These are phyloP conservation scores for Sarcophaga caerulescens DNA, from an alignment of 2,888 invertebrate species.

Conservation along the genomic window DNA sequence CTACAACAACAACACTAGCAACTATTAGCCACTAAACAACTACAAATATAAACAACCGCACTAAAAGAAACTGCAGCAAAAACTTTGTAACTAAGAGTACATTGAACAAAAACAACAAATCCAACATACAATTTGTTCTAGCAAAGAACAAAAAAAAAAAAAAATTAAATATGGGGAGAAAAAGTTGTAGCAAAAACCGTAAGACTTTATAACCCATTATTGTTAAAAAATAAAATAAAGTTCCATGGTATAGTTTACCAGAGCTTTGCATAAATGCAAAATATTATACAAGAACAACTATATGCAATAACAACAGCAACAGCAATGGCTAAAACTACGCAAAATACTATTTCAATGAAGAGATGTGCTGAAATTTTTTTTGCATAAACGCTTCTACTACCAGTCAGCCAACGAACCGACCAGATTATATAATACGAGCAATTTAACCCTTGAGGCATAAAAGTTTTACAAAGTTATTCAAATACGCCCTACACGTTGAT, in stretches of 20 bases:
- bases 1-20: conserved; percentile 34
- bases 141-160: background rate
- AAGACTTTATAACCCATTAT: conserved; percentile 62
- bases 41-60: conserved; percentile 47
- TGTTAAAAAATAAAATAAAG: conserved; percentile 14
- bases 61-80: conserved; percentile 27
- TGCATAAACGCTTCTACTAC: background rate
- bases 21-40: conserved; percentile 56
- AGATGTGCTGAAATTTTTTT: conserved; percentile 9
- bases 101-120: background rate
- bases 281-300: conserved; percentile 26
- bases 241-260: conserved; percentile 42
- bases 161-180: background rate
- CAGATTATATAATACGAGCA: conserved; percentile 61
- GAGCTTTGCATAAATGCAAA: conserved; percentile 66
- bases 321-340: conserved; percentile 13
- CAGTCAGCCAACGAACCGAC: conserved; percentile 33
- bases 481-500: conserved; percentile 9
- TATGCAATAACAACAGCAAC: conserved; percentile 20
- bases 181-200: conserved; percentile 46
- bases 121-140: background rate
- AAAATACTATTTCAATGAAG: background rate
- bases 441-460: conserved; percentile 63
- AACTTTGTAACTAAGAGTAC: conserved; percentile 35
- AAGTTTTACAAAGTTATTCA: conserved; percentile 21